Percentiles rank a stretch among this genome's conserved stretches.
Conservation (phyloP, 2,888 invertebrate species). For the Rotaria magnacalcarata region DNA sequence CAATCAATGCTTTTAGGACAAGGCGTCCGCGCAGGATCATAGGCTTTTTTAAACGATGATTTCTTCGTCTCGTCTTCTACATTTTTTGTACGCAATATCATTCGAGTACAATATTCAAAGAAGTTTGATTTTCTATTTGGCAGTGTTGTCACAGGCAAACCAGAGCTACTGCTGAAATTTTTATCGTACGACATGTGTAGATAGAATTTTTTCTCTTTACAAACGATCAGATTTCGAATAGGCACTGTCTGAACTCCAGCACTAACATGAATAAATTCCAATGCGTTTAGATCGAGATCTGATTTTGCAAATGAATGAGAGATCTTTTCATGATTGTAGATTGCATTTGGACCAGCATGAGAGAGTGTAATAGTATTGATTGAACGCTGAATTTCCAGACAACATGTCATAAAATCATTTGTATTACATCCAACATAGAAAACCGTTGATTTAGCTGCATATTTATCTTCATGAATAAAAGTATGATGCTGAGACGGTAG, state of each 20-base stretch:
- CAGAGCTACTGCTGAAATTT: neutral
- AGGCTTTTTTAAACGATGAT: no score
- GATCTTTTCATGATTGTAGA: neutral
- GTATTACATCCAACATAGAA: neutral
- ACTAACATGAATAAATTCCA: neutral
- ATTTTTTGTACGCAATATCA: no score
- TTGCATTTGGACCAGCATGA: neutral
- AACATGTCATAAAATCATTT: neutral
- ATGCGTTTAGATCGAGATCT: neutral
- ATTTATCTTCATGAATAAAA: neutral
- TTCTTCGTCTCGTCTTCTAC: no score
- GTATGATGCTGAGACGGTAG: neutral
- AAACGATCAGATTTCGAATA: neutral
- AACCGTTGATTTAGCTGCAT: neutral
- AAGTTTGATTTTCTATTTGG: no score
- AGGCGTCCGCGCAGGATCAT: neutral
- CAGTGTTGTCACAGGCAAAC: no score
- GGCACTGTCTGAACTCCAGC: neutral
- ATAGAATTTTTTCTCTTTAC: neutral
- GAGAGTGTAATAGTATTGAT: neutral
- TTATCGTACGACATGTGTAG: neutral
- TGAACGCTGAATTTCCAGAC: neutral
- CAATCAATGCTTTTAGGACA: neutral
- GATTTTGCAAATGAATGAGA: neutral
- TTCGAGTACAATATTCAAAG: no score